A percentile compares a stretch with the other conserved stretches of the same genome.
Conservation (phyloP, 1,140 invertebrate species). For the Heliothis subflexa region DNA sequence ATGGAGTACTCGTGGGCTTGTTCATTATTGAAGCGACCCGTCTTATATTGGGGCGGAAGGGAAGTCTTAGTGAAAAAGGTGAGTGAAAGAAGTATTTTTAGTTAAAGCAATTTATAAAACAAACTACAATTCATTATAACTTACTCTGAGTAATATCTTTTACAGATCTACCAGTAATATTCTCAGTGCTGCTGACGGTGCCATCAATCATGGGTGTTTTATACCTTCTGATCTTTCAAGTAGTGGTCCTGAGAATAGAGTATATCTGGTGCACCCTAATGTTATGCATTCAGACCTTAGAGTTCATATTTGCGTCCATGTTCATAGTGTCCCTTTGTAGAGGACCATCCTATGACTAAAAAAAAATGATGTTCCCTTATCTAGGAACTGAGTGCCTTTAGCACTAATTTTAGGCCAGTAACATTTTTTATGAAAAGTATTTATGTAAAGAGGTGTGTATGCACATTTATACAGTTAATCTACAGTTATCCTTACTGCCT, state of each 20-base stretch:
- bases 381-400: constrained; percentile 26
- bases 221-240: constrained; percentile 94
- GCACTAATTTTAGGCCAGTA: constrained; percentile 26
- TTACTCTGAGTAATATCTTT: constrained; percentile 38
- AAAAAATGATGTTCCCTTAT: constrained; percentile 14
- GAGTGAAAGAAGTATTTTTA: constrained; percentile 63
- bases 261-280: constrained; percentile 94
- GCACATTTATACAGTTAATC: neutral
- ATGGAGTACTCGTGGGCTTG: constrained; percentile 91
- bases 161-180: constrained; percentile 90
- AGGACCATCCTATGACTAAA: constrained; percentile 86
- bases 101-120: no score
- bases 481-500: constrained; percentile 18
- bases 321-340: constrained; percentile 92
- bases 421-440: constrained; percentile 13
- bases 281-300: constrained; percentile 91
- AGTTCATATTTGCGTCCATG: constrained; percentile 92
- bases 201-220: constrained; percentile 93
- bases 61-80: constrained; percentile 94
- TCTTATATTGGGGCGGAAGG: constrained; percentile 93
- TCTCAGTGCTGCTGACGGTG: constrained; percentile 92
- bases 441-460: neutral
- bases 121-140: no score
- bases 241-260: constrained; percentile 93
- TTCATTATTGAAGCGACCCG: constrained; percentile 93